Evolutionary conservation across 1,140 invertebrate genomes (phyloP).

Genomic region (Acromyrmex echinatior): DNA sequence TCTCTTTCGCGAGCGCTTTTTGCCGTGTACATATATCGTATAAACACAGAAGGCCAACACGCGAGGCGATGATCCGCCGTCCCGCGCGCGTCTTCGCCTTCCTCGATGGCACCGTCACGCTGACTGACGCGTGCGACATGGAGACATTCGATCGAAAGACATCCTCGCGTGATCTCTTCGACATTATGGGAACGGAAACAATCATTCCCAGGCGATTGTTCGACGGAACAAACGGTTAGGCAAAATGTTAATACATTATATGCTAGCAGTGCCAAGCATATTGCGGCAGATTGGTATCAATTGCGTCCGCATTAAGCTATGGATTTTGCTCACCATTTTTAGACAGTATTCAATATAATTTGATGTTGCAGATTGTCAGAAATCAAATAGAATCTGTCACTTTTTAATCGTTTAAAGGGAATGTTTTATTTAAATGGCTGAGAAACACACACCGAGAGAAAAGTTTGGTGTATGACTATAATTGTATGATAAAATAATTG

Average conservation of each 20-base stretch:
- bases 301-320: not conserved
- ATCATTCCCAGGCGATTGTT: not conserved
- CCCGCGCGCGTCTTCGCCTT: constrained; percentile 28
- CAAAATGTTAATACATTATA: not conserved
- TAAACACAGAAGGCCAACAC: constrained; percentile 45
- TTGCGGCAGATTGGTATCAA: not conserved
- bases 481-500: not conserved
- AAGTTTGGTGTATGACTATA: no score
- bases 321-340: not conserved
- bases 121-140: constrained; percentile 16
- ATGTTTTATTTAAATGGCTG: not conserved
- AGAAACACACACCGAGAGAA: not conserved
- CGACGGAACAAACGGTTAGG: not conserved
- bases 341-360: no score
- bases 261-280: not conserved
- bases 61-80: constrained; percentile 40
- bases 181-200: constrained; percentile 13
- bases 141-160: not conserved
- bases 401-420: not conserved
- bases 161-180: constrained; percentile 8
- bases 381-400: not conserved
- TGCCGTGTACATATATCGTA: not conserved
- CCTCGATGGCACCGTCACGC: constrained; percentile 30
- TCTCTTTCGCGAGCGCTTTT: not conserved
- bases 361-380: not conserved